These are phyloP conservation scores for Platalea minor DNA, from an alignment of 2,797 vertebrate genomes.

Conservation along the genomic window DNA sequence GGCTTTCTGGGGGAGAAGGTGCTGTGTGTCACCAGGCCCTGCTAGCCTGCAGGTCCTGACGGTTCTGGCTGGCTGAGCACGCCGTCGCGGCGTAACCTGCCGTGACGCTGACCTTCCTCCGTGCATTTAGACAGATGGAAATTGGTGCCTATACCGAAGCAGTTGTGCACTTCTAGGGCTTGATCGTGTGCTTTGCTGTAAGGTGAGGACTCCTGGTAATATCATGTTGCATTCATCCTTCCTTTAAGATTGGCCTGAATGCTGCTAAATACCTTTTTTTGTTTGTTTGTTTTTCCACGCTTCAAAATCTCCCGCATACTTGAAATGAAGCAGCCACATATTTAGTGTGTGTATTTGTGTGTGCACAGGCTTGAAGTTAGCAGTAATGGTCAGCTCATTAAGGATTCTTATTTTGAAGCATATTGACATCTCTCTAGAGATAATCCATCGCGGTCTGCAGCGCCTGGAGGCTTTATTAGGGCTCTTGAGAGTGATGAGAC, in stretches of 20 bases:
- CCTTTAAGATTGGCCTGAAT: background rate
- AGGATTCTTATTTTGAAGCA: background rate
- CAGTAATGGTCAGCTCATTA: background rate
- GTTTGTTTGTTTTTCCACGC: background rate
- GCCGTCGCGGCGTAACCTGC: background rate
- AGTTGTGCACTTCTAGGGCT: background rate
- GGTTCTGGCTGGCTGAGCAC: background rate
- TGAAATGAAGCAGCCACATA: fast-evolving
- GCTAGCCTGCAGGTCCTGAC: background rate
- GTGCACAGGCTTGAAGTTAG: fast-evolving
- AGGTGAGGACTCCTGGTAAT: fast-evolving
- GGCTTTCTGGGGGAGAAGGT: background rate
- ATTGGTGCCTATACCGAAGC: background rate
- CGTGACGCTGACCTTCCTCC: fast-evolving
- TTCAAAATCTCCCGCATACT: background rate
- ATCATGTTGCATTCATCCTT: fast-evolving
- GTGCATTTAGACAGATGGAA: fast-evolving
- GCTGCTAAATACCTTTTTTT: background rate
- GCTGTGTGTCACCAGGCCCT: background rate
- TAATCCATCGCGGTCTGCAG: background rate
- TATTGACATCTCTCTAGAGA: background rate
- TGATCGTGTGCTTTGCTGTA: fast-evolving
- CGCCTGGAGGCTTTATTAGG: background rate
- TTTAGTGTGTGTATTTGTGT: background rate
- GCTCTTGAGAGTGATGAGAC: conserved; percentile 5